Percentiles rank a stretch among this genome's conserved stretches.
Evolutionary conservation across 2,113 vertebrate genomes (phyloP).

Genomic region (Bufo gargarizans): DNA sequence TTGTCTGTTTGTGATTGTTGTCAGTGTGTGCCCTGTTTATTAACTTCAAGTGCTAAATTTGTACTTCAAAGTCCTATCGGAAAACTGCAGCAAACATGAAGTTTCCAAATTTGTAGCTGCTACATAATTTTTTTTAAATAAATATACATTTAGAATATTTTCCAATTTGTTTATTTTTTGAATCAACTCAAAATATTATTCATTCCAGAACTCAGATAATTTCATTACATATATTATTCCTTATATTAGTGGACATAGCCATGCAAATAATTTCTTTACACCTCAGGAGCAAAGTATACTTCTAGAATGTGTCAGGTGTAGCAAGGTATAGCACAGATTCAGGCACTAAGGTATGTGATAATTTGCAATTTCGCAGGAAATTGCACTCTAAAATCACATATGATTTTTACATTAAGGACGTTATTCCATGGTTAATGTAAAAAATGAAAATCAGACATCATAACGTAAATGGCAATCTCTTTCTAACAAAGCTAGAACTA

Average conservation of each 20-base stretch:
- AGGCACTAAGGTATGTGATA: neutral
- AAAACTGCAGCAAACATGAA: neutral
- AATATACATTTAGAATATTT: neutral
- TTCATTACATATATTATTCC: neutral
- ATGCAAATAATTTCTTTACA: neutral
- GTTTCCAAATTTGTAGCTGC: neutral
- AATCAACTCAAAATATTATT: neutral
- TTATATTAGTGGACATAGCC: neutral
- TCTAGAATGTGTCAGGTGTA: neutral
- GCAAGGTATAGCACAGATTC: neutral
- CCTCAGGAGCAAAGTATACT: neutral
- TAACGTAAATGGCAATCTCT: too few relatives aligned
- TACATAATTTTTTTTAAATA: too few relatives aligned
- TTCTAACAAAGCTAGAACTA: too few relatives aligned
- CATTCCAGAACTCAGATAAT: too few relatives aligned
- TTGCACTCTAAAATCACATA: neutral
- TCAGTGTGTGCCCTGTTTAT: constrained; percentile 4
- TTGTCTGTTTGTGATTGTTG: constrained; percentile 34
- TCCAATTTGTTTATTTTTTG: neutral
- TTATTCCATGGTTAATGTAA: too few relatives aligned
- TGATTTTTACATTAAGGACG: neutral
- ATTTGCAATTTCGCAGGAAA: neutral
- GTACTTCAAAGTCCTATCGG: neutral
- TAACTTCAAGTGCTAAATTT: constrained; percentile 32
- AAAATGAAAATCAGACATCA: too few relatives aligned